Conservation (phyloP, 2,888 invertebrate genomes). For the Brenthis hecate region DNA sequence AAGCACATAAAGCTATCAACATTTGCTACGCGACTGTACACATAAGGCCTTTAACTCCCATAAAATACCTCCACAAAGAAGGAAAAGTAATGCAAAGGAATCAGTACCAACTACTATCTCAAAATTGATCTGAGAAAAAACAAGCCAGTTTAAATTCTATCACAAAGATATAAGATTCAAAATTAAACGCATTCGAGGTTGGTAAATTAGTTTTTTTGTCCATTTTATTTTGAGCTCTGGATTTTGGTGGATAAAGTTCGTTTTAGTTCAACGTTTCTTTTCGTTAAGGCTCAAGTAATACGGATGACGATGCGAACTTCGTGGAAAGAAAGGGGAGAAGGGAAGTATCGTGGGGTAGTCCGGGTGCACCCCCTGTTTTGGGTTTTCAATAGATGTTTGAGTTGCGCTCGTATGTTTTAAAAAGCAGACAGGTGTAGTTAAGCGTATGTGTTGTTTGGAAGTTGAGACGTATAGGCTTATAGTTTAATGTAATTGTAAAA, state of each 20-base stretch:
- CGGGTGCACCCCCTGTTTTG: slow-evolving; percentile 73
- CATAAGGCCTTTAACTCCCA: slow-evolving; percentile 77
- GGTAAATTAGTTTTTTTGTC: slow-evolving; percentile 66
- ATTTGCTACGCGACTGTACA: slow-evolving; percentile 58
- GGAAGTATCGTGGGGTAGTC: slow-evolving; percentile 67
- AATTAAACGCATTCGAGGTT: slow-evolving; percentile 46
- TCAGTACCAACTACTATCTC: slow-evolving; percentile 79
- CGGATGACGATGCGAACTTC: slow-evolving; percentile 81
- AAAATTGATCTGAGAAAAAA: slow-evolving; percentile 69
- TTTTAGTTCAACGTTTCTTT: slow-evolving; percentile 69
- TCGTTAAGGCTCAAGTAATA: slow-evolving; percentile 81
- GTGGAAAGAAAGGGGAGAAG: slow-evolving; percentile 79
- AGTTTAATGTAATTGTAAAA: not conserved
- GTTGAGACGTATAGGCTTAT: slow-evolving; percentile 12
- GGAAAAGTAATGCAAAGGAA: slow-evolving; percentile 81
- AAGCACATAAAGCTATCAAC: slow-evolving; percentile 43
- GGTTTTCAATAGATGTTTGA: slow-evolving; percentile 82
- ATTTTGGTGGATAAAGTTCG: slow-evolving; percentile 20
- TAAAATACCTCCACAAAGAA: slow-evolving; percentile 80
- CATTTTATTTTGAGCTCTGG: slow-evolving; percentile 46
- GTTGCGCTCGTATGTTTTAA: slow-evolving; percentile 70
- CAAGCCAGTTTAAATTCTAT: slow-evolving; percentile 52
- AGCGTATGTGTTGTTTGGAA: slow-evolving; percentile 36
- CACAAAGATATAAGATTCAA: slow-evolving; percentile 41
- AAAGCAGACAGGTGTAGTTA: slow-evolving; percentile 71